A percentile compares a stretch with the other conserved stretches of the same genome.
phyloP scores from a whole-genome alignment of 2,113 vertebrate genomes.

The Pygoscelis antarcticus region DNA sequence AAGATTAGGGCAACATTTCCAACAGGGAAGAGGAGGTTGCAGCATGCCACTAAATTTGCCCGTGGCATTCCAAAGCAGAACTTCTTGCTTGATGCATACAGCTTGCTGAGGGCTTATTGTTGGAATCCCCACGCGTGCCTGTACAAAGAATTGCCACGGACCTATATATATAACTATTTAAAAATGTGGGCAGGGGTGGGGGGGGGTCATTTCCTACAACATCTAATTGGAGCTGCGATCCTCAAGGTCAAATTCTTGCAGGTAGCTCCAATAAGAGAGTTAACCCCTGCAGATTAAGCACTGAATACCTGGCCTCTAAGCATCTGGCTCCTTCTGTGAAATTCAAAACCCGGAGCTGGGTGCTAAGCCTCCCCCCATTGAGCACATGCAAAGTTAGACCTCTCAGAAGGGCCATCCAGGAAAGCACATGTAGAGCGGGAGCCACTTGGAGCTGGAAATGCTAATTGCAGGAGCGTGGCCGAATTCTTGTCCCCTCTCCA shows the following conservation, averaged over 20 bases:
- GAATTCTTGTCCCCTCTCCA: slow-evolving; percentile 58
- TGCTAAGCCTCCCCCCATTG: slow-evolving; percentile 36
- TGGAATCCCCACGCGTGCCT: not conserved
- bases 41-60: not conserved
- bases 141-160: not conserved
- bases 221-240: not conserved
- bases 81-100: not conserved
- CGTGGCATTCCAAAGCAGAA: not conserved
- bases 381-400: slow-evolving; percentile 24
- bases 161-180: not conserved
- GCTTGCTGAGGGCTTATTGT: not conserved
- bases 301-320: slow-evolving; percentile 15
- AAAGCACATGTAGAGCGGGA: not conserved
- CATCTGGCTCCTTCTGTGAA: slow-evolving; percentile 55
- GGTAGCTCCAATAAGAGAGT: slow-evolving; percentile 18
- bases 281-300: not conserved
- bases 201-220: not conserved
- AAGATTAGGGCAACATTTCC: not conserved
- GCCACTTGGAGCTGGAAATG: slow-evolving; percentile 52
- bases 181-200: accelerated
- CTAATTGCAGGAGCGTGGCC: slow-evolving; percentile 47
- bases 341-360: slow-evolving; percentile 26
- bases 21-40: not conserved
- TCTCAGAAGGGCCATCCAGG: slow-evolving; percentile 57
- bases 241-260: slow-evolving; percentile 25